Base-by-base conservation (phyloP, 1,140 invertebrate species). In the Drosophila lowei region DNA sequence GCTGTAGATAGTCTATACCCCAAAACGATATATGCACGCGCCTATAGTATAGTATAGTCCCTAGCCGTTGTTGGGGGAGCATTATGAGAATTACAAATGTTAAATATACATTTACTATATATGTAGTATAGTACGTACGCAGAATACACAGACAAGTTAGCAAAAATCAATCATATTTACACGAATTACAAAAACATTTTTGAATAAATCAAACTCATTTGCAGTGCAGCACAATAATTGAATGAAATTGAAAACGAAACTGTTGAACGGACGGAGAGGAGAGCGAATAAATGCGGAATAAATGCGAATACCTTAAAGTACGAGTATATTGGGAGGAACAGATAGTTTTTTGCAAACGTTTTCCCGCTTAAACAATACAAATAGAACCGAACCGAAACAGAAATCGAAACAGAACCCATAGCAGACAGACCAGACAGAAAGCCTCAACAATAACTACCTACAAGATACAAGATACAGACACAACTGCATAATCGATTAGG, bases 211-310 rank as follows among this genome's bases (percentile, higher is more conserved):
- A 67, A 80, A 80, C 64, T 86, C 68, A 86, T 85, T 85, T 85
- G 83, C 83, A 86, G 83, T 88, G 83, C 83, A 83, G 83, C 84
- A 88, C 83, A 88, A 88, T 86, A 88, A 88, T 78, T 77, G 72
- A 80, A 64, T 50, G 30, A 75, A 71, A 79, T 63, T 48, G 23
- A 25, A 46, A 62, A 60, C 56, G 49, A 34, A 34, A 11, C 23
- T 25, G 23, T 25, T 11, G 30, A 34, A 34, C 9, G 30, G 30
- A 34, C 8, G 30, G 30, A 34, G 28, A 0, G 30, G 30, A 34
- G 28, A 7, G 28, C 23, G 18, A 62, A 52, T n/a, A n/a, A n/a
- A n/a, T n/a, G n/a, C 5, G 23, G 23, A 4, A 25, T 25, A 25
- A 56, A 30, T 52, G 43, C 50, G 52, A 30, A 16, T 47, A 23